Evolutionary conservation across 2,797 vertebrate genomes (phyloP).

Genomic region (Lepilemur ruficaudatus): DNA sequence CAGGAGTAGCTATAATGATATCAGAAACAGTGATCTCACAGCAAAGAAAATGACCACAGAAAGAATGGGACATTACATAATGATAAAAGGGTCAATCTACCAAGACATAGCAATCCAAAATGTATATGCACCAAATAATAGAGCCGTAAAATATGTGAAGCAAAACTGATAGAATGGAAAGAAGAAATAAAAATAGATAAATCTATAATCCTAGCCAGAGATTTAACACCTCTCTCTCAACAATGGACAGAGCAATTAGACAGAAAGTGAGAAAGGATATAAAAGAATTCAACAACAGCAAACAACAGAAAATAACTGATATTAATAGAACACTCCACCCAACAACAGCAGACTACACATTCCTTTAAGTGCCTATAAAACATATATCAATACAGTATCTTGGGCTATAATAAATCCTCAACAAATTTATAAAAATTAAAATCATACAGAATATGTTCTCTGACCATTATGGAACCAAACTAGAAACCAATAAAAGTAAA

Average conservation of each 20-base stretch:
- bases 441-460: not conserved
- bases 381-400: not conserved
- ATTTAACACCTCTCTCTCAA: not conserved
- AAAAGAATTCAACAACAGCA: not conserved
- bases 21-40: not conserved
- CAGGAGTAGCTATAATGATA: not conserved
- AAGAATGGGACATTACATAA: not conserved
- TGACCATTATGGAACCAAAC: not conserved
- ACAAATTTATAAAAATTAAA: not conserved
- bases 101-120: not conserved
- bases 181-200: not conserved
- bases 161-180: not conserved
- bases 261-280: not conserved
- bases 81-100: not conserved
- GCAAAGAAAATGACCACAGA: not conserved
- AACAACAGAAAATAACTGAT: not conserved
- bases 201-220: not conserved
- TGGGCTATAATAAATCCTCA: not conserved
- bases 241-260: not conserved
- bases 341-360: not conserved
- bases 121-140: not conserved
- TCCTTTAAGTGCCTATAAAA: not conserved
- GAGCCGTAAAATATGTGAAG: not conserved
- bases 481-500: not conserved
- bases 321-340: not conserved